Percentiles rank a stretch among this genome's conserved stretches.
These are phyloP conservation scores for Agelas oroides DNA, from an alignment of 37 sponge, comb jelly and placozoan species.

Conservation along the genomic window DNA sequence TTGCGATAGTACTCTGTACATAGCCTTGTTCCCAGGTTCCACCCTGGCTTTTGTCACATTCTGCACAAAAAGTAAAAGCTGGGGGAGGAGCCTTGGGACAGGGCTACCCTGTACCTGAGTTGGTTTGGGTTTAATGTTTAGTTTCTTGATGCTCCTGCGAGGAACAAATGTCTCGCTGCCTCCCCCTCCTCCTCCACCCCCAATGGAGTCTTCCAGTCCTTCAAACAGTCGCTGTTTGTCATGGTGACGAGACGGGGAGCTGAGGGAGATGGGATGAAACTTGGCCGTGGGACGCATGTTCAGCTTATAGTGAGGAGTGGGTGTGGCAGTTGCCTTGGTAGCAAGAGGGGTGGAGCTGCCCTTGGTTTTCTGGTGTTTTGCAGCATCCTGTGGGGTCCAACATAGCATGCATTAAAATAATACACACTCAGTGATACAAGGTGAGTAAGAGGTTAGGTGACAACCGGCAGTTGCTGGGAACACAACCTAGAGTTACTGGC, in stretches of 20 bases:
- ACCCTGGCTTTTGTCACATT: too few species aligned
- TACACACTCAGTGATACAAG: background rate
- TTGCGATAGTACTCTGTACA: too few species aligned
- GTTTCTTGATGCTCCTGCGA: slow-evolving; percentile 76
- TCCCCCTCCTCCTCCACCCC: background rate
- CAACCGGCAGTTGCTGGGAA: too few species aligned
- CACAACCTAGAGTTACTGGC: too few species aligned
- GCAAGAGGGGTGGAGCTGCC: slow-evolving; percentile 28
- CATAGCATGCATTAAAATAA: background rate
- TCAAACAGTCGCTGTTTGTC: slow-evolving; percentile 73
- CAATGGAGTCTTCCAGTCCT: slow-evolving; percentile 58
- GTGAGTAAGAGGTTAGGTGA: too few species aligned
- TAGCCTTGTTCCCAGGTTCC: too few species aligned
- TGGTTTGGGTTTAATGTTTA: slow-evolving; percentile 63
- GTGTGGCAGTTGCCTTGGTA: slow-evolving; percentile 31
- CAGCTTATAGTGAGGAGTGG: slow-evolving; percentile 79
- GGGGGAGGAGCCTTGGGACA: too few species aligned
- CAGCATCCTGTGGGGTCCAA: slow-evolving; percentile 55
- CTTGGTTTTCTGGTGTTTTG: slow-evolving; percentile 33
- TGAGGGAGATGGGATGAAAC: slow-evolving; percentile 53
- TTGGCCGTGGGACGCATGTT: slow-evolving; percentile 55
- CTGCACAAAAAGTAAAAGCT: too few species aligned
- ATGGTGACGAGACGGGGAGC: slow-evolving; percentile 48
- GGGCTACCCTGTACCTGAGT: slow-evolving; percentile 44
- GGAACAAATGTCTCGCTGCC: slow-evolving; percentile 68